Conservation (phyloP, 1,140 invertebrate genomes). For the Oedothorax gibbosus region DNA sequence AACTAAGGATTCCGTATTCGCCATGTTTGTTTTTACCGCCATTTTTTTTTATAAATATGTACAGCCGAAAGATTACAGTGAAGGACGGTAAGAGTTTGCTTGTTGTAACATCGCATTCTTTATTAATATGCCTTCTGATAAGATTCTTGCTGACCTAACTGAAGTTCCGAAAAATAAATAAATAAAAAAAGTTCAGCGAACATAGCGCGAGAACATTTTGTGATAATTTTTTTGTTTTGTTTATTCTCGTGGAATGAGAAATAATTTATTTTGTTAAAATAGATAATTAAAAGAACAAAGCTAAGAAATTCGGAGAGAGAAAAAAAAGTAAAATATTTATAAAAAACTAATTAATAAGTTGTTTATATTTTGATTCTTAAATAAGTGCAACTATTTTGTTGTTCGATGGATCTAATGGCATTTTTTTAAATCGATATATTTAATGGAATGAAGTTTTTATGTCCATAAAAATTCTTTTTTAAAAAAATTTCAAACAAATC, state of each 20-base stretch:
- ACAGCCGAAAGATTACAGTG: slow-evolving; percentile 10
- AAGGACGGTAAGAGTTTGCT: not conserved
- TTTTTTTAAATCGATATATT: too few species aligned
- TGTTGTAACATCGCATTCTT: not conserved
- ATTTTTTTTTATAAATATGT: slow-evolving; percentile 25
- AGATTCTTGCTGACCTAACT: not conserved
- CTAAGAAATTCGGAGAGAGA: not conserved
- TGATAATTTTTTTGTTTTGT: not conserved
- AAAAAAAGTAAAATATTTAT: not conserved
- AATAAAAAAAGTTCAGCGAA: not conserved
- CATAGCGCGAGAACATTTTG: not conserved
- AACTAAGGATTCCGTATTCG: slow-evolving; percentile 19
- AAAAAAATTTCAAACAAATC: too few species aligned
- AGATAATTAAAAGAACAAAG: slow-evolving; percentile 6
- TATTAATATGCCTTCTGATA: slow-evolving; percentile 4
- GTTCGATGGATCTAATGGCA: too few species aligned
- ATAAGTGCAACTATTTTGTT: too few species aligned
- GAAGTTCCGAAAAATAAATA: not conserved
- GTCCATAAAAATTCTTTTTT: too few species aligned
- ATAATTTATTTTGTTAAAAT: slow-evolving; percentile 25
- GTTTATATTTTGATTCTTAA: not conserved
- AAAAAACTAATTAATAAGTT: slow-evolving; percentile 39
- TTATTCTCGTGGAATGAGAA: not conserved
- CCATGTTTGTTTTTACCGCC: not conserved
- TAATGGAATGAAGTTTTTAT: too few species aligned